These are phyloP conservation scores for Pecten maximus DNA, from an alignment of 2,888 invertebrate genomes.

Conservation along the genomic window DNA sequence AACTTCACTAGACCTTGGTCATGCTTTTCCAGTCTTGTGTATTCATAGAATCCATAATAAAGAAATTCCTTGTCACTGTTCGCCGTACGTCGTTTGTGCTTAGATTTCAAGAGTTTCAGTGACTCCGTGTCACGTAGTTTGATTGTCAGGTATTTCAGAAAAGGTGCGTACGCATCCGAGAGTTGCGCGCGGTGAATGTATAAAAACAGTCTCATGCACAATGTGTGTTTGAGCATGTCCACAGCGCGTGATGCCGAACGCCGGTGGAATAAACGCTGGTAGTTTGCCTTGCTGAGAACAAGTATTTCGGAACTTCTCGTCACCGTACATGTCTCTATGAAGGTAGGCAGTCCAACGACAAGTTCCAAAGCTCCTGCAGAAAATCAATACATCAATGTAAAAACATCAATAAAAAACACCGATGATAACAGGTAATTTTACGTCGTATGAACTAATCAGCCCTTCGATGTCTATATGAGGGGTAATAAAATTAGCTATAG, in stretches of 20 bases:
- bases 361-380: conserved; percentile 69
- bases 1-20: conserved; percentile 59
- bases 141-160: conserved; percentile 73
- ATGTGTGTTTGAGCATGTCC: conserved; percentile 64
- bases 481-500: no score
- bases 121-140: conserved; percentile 67
- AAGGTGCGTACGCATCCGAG: conserved; percentile 59
- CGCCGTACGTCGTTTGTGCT: conserved; percentile 55
- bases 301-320: conserved; percentile 71
- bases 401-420: no score
- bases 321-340: conserved; percentile 68
- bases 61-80: conserved; percentile 47
- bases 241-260: conserved; percentile 65
- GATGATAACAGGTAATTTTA: no score
- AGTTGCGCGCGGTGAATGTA: conserved; percentile 71
- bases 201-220: conserved; percentile 68
- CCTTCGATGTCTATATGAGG: no score
- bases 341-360: conserved; percentile 66
- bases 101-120: conserved; percentile 55
- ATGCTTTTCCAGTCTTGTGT: conserved; percentile 51
- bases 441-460: no score
- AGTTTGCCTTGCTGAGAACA: conserved; percentile 68
- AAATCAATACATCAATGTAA: no score
- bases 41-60: conserved; percentile 50
- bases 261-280: conserved; percentile 68